Percentiles rank a stretch among this genome's conserved stretches.
These are phyloP conservation scores for Tetranychus truncatus DNA, from an alignment of 2,888 invertebrate genomes.

Conservation along the genomic window DNA sequence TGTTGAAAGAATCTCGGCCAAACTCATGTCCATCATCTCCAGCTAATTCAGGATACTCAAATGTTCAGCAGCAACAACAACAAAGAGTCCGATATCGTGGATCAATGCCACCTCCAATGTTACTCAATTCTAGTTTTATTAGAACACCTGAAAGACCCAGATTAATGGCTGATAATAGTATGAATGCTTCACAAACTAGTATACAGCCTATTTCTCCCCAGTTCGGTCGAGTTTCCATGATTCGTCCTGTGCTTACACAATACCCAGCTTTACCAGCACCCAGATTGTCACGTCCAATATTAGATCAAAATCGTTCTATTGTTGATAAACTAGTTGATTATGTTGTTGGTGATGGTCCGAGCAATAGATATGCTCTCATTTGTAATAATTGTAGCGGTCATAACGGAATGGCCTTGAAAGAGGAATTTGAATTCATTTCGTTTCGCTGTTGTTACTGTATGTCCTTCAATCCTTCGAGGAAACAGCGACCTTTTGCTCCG, in stretches of 20 bases:
- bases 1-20: slow-evolving; percentile 30
- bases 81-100: slow-evolving; percentile 2
- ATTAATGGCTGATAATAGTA: neutral
- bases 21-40: slow-evolving; percentile 9
- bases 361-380: slow-evolving; percentile 81
- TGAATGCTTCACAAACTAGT: neutral
- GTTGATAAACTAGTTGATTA: slow-evolving; percentile 81
- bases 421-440: slow-evolving; percentile 53
- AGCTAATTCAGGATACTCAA: neutral
- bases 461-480: slow-evolving; percentile 65
- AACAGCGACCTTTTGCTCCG: slow-evolving; percentile 46
- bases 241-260: neutral
- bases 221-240: neutral
- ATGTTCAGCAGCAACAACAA: neutral
- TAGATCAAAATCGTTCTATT: slow-evolving; percentile 53
- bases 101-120: slow-evolving; percentile 4
- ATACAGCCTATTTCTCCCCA: neutral
- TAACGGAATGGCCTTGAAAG: slow-evolving; percentile 66
- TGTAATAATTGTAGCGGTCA: slow-evolving; percentile 74
- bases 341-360: slow-evolving; percentile 83
- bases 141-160: neutral
- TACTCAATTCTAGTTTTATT: neutral
- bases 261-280: neutral
- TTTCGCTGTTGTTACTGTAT: slow-evolving; percentile 83
- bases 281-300: slow-evolving; percentile 40